A percentile compares a stretch with the other conserved stretches of the same genome.
Conservation (phyloP, 2,888 invertebrate genomes). For the Doris montereyensis region DNA sequence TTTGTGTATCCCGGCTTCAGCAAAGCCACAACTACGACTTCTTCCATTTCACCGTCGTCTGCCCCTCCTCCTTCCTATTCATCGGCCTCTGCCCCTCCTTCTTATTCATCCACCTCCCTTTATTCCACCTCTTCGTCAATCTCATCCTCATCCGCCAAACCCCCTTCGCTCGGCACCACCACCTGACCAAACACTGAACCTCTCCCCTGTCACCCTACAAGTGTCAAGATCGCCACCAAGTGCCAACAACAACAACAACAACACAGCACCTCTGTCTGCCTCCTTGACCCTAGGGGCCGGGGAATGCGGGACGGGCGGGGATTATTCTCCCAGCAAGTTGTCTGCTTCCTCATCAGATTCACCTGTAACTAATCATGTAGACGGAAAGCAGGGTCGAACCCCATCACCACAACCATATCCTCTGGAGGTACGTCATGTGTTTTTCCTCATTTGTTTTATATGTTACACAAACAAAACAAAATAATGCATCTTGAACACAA, state of each 20-base stretch:
- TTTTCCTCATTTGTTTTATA: too few species aligned
- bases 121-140: slow-evolving; percentile 13
- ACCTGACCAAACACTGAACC: slow-evolving; percentile 35
- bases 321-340: neutral
- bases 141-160: neutral
- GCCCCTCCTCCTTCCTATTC: slow-evolving; percentile 19
- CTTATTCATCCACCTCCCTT: slow-evolving; percentile 30
- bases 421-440: slow-evolving; percentile 44
- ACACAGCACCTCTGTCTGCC: neutral
- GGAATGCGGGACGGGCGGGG: neutral
- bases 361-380: slow-evolving; percentile 35
- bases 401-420: slow-evolving; percentile 45
- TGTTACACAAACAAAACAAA: too few species aligned
- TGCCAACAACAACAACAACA: neutral
- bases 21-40: slow-evolving; percentile 50
- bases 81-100: slow-evolving; percentile 27
- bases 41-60: slow-evolving; percentile 32
- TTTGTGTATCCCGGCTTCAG: slow-evolving; percentile 66
- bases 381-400: neutral
- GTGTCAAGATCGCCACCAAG: slow-evolving; percentile 29
- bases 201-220: slow-evolving; percentile 33
- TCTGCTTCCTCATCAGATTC: slow-evolving; percentile 7
- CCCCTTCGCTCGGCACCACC: neutral
- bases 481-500: too few species aligned
- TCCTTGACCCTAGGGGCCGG: too few species aligned